Evolutionary conservation across 2,888 invertebrate genomes (phyloP), one percentile per base, ranked within the genome.

Genomic region (Lithodes maja): DNA sequence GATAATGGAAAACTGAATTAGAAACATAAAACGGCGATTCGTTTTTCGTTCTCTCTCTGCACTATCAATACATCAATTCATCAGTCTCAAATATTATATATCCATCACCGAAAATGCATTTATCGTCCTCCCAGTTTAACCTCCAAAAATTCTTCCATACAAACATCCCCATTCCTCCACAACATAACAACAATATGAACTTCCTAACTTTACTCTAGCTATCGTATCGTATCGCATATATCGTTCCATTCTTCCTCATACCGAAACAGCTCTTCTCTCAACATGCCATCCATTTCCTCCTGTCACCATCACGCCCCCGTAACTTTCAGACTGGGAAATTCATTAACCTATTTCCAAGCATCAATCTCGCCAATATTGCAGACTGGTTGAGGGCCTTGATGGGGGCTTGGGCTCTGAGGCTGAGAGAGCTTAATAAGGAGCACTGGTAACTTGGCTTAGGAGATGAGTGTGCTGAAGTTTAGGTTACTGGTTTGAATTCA

Each of bases 321-420:
- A 84, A 84, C 77, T 84, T 33, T 84, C 84, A 55, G 77, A 84
- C 77, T 61, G 84, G 71, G 77, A 54, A 75, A 84, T 84, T 84
- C 84, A 84, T 84, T 84, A 84, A 84, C 79, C 85, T 68, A 69
- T 78, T 79, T 55, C 68, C 79, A 52, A 68, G 78, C 85, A 77
- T 78, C 61, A 68, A 79, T 79, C 79, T 85, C 55, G 78, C 79
- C 79, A 69, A 78, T 69, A 78, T 79, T 50, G 50, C 85, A 54
- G 15, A 2, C 52, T 12, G n/a, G 53, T 9, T 3, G 53, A 15
- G 71, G 15, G 71, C 71, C 3, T n/a, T n/a, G 2, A 3, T 3
- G 77, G 52, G 17, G 77, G 52, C 33, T 33, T 33, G 33, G 33
- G 33, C 33, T 33, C 33, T 61, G 61, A 61, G 61, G 12, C 61